These are phyloP conservation scores for Tetragonula carbonaria DNA, from an alignment of 2,888 invertebrate species.

Conservation along the genomic window DNA sequence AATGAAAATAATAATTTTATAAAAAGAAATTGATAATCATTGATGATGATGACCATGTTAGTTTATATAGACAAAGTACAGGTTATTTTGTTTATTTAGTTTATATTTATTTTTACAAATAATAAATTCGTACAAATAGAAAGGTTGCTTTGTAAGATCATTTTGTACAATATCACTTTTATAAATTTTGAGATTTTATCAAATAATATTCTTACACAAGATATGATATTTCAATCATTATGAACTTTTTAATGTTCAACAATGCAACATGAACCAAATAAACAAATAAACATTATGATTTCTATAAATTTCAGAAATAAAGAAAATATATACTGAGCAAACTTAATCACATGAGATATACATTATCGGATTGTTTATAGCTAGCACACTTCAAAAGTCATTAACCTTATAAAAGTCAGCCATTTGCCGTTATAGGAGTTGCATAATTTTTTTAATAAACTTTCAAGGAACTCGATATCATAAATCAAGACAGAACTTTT, in stretches of 20 bases:
- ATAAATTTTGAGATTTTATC: not conserved
- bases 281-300: not conserved
- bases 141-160: not conserved
- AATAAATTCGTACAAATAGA: constrained; percentile 5
- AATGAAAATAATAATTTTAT: constrained; percentile 10
- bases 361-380: not conserved
- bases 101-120: constrained; percentile 32
- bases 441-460: not conserved
- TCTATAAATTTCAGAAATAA: not conserved
- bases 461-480: not conserved
- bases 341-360: not conserved
- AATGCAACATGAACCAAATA: not conserved
- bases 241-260: not conserved
- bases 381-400: not conserved
- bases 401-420: not conserved
- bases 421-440: not conserved
- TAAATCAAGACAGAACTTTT: not conserved
- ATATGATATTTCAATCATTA: not conserved
- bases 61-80: constrained; percentile 3
- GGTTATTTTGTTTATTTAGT: not conserved
- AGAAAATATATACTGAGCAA: not conserved
- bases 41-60: not conserved
- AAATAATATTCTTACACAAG: no score
- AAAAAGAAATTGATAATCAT: not conserved
- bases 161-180: not conserved